Base-by-base conservation (phyloP, 2,113 vertebrate species). In the Silurus meridionalis region DNA sequence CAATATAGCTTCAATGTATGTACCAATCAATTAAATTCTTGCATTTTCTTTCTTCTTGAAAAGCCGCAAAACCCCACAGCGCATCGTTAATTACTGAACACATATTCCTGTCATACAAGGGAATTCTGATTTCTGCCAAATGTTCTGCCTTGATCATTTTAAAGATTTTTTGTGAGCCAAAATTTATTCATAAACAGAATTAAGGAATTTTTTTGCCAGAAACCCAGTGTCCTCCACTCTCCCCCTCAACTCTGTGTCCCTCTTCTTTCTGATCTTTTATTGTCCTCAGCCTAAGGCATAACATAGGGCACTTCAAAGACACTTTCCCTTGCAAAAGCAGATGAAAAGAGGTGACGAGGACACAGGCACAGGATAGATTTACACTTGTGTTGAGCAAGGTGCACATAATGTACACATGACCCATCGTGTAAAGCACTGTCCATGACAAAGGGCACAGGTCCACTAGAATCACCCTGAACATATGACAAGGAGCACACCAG, bases 251-350 rank as follows among this genome's bases (percentile, higher is more conserved):
- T 84, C 81, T 25, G 52, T 74, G 23, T 57, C 57, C 46, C 52
- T 83, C 25, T 80, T 52, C 64, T 72, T 72, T 52, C 81, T 75
- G 37, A 77, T 88, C 72, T 80, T 23, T 28, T 66, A 37, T 61
- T 71, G 79, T 89, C 89, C 87, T 84, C 82, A 88, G 91, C 91
- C 89, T 79, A 81, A 83, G 92, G 91, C 92, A 83, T 91, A 91
- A 90, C 88, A 64, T 81, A 66, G 77, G 82, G 85, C 88, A 92
- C 90, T 89, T 92, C 92, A 94, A 93, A 94, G 92, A 83, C 86
- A 87, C 80, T n/a, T 89, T 88, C 87, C 66, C 79, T 87, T 85
- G 87, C 83, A 87, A 85, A 78, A 82, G 37, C 86, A 92, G 92
- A 93, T 94, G 92, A 94, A 86, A 75, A 87, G 60, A 91, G 77